Conservation (phyloP, 2,113 vertebrate species). For the Noturus placidus region DNA sequence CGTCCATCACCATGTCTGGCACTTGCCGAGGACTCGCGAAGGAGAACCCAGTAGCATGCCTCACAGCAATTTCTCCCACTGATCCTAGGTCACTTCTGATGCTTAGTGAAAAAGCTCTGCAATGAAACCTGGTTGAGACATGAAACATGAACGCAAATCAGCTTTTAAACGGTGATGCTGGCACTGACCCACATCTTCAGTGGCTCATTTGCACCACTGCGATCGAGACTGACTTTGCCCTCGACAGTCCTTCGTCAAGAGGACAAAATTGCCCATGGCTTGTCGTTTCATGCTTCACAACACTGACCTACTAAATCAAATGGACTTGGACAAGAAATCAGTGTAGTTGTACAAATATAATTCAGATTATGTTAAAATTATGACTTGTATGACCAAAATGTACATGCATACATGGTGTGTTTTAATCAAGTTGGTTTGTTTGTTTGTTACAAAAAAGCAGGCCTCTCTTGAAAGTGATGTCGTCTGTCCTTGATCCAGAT, state of each 20-base stretch:
- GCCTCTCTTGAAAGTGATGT: conserved; percentile 15
- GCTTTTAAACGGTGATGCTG: background rate
- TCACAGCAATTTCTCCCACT: conserved; percentile 29
- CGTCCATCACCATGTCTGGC: conserved; percentile 43
- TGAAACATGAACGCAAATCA: conserved; percentile 8
- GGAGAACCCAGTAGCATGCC: conserved; percentile 43
- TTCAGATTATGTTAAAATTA: background rate
- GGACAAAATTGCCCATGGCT: conserved; percentile 31
- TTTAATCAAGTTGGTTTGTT: conserved; percentile 7
- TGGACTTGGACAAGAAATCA: background rate
- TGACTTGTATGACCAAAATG: background rate
- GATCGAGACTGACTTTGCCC: conserved; percentile 18
- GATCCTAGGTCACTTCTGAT: conserved; percentile 29
- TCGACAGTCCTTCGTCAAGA: conserved; percentile 25
- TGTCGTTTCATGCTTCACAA: conserved; percentile 28
- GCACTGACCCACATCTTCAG: conserved; percentile 45
- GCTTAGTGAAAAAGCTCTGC: background rate
- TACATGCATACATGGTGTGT: background rate
- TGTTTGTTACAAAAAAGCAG: conserved; percentile 15
- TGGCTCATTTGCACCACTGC: background rate
- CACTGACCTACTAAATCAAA: conserved; percentile 24
- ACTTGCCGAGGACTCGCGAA: conserved; percentile 44
- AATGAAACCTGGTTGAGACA: background rate
- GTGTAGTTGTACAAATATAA: background rate
- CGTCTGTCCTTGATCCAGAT: conserved; percentile 48